Evolutionary conservation across 2,113 vertebrate species (phyloP), one percentile per base, ranked within the genome.

Genomic region (Hylia prasina): DNA sequence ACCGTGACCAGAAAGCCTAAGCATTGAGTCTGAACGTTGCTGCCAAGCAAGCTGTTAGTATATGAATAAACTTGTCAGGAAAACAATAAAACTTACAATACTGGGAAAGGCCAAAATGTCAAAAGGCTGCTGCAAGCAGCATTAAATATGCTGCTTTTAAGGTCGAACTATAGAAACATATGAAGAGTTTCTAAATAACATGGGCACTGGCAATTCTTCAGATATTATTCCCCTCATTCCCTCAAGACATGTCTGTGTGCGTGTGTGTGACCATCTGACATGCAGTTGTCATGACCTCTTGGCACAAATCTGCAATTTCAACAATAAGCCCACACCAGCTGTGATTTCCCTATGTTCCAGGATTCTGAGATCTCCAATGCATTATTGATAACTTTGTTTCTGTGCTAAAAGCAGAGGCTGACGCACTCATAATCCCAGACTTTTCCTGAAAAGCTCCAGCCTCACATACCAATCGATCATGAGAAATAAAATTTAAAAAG

Each of bases 1-100:
- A 96, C 82, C 94, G 97, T 98, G 98, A 98, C 97, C 96, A 94
- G 98, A 98, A 98, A 98, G 97, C 96, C 77, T 97, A 98, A 97
- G 95, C 85, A 96, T 30, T 68, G 66, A 96, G 91, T 94, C 94
- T 80, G 94, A 97, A 95, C 66, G 22, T 76, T 97, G 91, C 91
- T 97, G 96, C 96, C 96, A 97, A 96, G 95, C 94, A 97, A 97
- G 96, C 97, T 98, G 95, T 95, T 97, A 95, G 90, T 94, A 71
- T 97, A 95, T 96, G 96, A 98, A 98, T 97, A 97, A 98, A 98
- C 97, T 98, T 98, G 94, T 97, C 97, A 97, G 91, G 80, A 95
- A 96, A 97, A 97, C 89, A 97, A 96, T 96, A 94, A 96, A 96
- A 96, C 95, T 95, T 97, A 93, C n/a, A 96, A 92, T 45, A 69